Conservation (phyloP, 2,797 vertebrate species). For the Platyrinchus mystaceus region DNA sequence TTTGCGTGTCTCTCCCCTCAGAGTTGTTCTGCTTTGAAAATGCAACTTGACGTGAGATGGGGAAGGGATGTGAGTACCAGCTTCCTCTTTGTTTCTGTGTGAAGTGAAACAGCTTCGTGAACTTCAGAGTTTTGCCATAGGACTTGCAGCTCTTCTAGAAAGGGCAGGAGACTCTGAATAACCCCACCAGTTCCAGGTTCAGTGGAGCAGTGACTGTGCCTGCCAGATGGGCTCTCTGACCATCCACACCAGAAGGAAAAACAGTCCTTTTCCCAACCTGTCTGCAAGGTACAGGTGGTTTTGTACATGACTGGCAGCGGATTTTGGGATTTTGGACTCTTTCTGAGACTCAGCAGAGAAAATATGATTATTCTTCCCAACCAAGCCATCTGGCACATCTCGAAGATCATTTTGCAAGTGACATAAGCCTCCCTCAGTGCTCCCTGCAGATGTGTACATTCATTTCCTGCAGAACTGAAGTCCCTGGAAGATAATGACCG, state of each 20-base stretch:
- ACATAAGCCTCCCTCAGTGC: background rate
- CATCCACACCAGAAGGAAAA: background rate
- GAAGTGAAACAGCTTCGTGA: background rate
- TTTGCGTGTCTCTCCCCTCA: background rate
- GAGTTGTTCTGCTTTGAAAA: background rate
- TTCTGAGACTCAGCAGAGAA: background rate
- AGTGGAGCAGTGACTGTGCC: background rate
- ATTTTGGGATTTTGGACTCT: background rate
- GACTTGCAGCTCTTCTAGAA: background rate
- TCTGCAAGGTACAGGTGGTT: background rate
- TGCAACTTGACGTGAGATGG: rapidly evolving
- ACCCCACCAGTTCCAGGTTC: background rate
- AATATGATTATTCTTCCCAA: background rate
- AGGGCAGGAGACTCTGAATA: background rate
- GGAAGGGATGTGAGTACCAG: background rate
- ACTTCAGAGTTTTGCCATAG: background rate
- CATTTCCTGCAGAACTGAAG: background rate
- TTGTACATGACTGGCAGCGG: background rate
- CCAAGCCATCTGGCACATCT: background rate
- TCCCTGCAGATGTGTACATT: background rate
- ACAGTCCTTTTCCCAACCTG: background rate
- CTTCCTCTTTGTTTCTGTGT: background rate
- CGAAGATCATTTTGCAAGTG: background rate
- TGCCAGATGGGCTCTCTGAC: background rate
- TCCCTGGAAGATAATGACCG: background rate